Conservation (phyloP, 2,113 vertebrate species). For the Tupaia chinensis region DNA sequence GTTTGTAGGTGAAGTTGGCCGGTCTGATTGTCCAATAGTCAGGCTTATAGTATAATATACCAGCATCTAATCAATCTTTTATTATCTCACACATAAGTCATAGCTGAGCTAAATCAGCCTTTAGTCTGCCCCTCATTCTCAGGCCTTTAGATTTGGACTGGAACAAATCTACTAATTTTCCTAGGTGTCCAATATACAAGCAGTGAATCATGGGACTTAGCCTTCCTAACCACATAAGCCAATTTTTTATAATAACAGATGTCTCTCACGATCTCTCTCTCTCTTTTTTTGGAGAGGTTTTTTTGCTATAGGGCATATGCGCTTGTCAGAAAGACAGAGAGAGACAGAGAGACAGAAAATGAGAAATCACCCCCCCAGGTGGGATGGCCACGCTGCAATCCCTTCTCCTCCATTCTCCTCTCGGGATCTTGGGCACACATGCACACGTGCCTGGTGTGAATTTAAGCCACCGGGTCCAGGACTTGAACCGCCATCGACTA, state of each 20-base stretch:
- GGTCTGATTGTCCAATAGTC: not conserved
- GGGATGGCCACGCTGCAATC: no score
- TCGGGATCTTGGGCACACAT: no score
- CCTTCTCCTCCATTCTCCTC: no score
- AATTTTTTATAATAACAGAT: not conserved
- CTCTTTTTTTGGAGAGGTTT: not conserved
- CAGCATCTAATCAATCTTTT: not conserved
- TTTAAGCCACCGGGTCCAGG: no score
- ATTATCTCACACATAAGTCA: no score
- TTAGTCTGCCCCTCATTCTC: not conserved
- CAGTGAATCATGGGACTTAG: not conserved
- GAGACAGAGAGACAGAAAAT: no score
- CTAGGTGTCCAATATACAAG: not conserved
- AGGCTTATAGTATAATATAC: not conserved
- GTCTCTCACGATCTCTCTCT: not conserved
- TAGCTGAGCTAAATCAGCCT: no score
- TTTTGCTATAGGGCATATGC: no score
- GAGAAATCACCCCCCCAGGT: no score
- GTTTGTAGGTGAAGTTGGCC: not conserved
- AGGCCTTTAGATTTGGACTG: not conserved
- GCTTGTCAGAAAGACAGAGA: no score
- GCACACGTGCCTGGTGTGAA: no score
- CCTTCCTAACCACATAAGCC: not conserved
- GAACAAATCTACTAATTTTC: not conserved
- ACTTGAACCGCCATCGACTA: no score